Conservation (phyloP, 2,797 vertebrate genomes). For the Acestrorhynchus altus region DNA sequence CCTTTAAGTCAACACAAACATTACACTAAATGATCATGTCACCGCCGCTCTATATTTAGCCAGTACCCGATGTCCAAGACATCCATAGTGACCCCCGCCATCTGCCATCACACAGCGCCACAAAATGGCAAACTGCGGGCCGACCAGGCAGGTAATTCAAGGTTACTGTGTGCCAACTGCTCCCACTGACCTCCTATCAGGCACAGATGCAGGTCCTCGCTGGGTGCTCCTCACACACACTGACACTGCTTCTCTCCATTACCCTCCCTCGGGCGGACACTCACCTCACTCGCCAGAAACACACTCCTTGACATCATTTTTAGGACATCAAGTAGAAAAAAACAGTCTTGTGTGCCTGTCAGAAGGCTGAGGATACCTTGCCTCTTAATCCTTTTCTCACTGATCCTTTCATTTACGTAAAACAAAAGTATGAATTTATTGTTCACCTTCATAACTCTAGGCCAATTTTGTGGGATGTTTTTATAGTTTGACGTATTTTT, state of each 20-base stretch:
- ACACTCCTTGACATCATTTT: conserved; percentile 14
- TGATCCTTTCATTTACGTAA: not conserved
- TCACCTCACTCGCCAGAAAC: conserved; percentile 2
- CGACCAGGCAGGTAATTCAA: conserved; percentile 59
- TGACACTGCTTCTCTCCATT: conserved; percentile 34
- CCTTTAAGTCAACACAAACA: conserved; percentile 22
- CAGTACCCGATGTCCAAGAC: conserved; percentile 47
- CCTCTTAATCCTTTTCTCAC: not conserved
- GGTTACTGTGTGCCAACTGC: conserved; percentile 52
- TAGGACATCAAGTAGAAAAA: conserved; percentile 1
- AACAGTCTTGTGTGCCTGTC: not conserved
- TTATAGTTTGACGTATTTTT: too few species aligned
- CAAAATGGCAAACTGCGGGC: conserved; percentile 58
- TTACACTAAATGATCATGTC: conserved; percentile 41
- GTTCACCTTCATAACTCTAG: too few species aligned
- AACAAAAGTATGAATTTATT: too few species aligned
- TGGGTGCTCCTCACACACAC: conserved; percentile 11
- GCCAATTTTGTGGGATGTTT: too few species aligned
- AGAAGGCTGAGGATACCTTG: not conserved
- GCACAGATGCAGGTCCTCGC: conserved; percentile 45
- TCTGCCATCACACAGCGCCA: conserved; percentile 60
- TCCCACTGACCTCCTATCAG: conserved; percentile 30
- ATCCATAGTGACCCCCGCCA: conserved; percentile 57
- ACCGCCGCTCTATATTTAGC: conserved; percentile 58
- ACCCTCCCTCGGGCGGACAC: conserved; percentile 36